Conservation (phyloP, 1,140 invertebrate genomes). For the Pectinophora gossypiella region DNA sequence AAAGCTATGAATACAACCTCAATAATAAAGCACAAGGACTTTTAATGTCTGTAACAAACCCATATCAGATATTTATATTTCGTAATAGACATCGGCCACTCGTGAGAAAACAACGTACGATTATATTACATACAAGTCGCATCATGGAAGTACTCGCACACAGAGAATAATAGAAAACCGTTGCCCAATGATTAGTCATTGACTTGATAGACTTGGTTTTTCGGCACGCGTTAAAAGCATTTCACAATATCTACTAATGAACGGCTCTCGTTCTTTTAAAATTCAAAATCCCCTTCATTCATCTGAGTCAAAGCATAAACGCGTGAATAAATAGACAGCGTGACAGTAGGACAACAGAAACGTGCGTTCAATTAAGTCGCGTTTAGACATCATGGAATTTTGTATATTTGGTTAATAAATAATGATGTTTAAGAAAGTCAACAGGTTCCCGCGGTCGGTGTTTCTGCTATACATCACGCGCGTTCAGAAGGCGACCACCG, state of each 20-base stretch:
- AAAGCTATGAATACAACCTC: no score
- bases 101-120: background rate
- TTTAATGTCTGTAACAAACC: no score
- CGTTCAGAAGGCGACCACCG: conserved; percentile 22
- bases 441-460: conserved; percentile 33
- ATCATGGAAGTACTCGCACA: background rate
- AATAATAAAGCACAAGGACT: no score
- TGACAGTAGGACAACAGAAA: background rate
- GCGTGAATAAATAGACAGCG: background rate
- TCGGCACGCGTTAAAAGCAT: conserved; percentile 4
- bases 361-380: conserved; percentile 8
- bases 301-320: background rate
- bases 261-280: background rate
- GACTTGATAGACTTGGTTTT: background rate
- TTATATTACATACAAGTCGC: background rate
- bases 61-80: no score
- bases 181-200: conserved; percentile 4
- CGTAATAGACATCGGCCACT: no score
- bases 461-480: conserved; percentile 35
- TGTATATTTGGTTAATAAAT: conserved; percentile 29
- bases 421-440: conserved; percentile 32
- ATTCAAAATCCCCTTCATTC: background rate
- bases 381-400: background rate
- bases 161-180: background rate
- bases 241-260: conserved; percentile 3